Base-by-base conservation (phyloP, 1,140 invertebrate species). In the Neodiprion pinetum region DNA sequence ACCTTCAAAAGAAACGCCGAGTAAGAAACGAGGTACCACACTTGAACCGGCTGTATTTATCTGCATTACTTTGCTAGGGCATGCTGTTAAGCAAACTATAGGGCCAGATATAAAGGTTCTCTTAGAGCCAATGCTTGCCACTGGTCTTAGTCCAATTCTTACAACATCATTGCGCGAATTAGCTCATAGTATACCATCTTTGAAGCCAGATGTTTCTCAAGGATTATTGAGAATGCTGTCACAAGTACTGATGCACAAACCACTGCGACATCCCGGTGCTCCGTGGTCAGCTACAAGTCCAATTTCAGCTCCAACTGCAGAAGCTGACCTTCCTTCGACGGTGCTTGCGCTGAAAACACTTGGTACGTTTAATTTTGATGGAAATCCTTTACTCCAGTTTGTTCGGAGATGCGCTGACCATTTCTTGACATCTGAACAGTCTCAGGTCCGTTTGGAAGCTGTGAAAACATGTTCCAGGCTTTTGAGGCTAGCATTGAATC, bases 351-450 rank as follows among this genome's bases (percentile, higher is more conserved):
- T 99, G 1, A 93, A 95, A 82, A 99, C 98, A 4, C 91, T 99
- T 1, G 97, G 97, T 3, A 96, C 93, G 7, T 99, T 99, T 86
- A 96, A 99, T 85, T 99, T 99, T 89, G 96, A 99, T 87, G 96
- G 96, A 5, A 96, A 98, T 84, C 96, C 95, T 65, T 89, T 98
- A 78, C 91, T 98, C 49, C 96, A 97, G 81, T 98, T 99, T 90
- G 96, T 99, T 0, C 91, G 94, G 73, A 92, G 97, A 71, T 98
- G 97, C 88, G 96, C 97, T 1, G 97, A 98, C 80, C 93, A 96
- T 85, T 98, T 97, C 83, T 89, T 99, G n/a, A 94, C 93, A 9
- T 96, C 95, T 83, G 97, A 99, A 79, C 93, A 97, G 79, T 86
- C 85, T 0, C 96, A 98, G 85, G 94, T 99, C 0, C 92, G 98